Percentiles rank a stretch among this genome's conserved stretches.
Conservation (phyloP, 2,888 invertebrate genomes). For the Noctua janthe region DNA sequence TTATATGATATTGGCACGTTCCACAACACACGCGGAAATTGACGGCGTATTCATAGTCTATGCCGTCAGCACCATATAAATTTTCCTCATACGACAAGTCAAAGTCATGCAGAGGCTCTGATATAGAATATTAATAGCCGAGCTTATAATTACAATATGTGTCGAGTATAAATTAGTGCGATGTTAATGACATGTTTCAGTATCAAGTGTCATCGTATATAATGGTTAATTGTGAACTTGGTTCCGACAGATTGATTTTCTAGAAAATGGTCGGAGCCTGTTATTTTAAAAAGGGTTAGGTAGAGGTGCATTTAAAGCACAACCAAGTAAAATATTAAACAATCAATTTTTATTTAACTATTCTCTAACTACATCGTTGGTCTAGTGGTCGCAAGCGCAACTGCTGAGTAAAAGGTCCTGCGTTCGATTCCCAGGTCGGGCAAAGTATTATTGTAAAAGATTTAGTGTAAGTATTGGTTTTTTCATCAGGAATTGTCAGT, state of each 20-base stretch:
- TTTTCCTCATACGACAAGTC: conserved; percentile 17
- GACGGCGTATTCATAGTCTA: neutral
- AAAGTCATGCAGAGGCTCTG: conserved; percentile 8
- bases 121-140: conserved; percentile 9
- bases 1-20: conserved; percentile 36
- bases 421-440: no score
- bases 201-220: neutral
- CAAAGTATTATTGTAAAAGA: no score
- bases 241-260: neutral
- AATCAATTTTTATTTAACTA: no score
- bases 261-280: no score
- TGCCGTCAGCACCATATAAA: conserved; percentile 2
- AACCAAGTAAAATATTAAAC: neutral
- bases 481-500: no score
- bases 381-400: no score
- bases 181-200: neutral
- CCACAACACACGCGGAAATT: neutral
- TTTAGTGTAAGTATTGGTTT: no score
- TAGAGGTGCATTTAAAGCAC: neutral
- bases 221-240: neutral
- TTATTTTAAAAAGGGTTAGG: neutral
- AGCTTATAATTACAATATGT: neutral
- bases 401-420: no score
- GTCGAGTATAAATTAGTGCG: neutral
- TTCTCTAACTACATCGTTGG: no score